phyloP scores from a whole-genome alignment of 2,797 vertebrate genomes.

The Gallinago stenura region DNA sequence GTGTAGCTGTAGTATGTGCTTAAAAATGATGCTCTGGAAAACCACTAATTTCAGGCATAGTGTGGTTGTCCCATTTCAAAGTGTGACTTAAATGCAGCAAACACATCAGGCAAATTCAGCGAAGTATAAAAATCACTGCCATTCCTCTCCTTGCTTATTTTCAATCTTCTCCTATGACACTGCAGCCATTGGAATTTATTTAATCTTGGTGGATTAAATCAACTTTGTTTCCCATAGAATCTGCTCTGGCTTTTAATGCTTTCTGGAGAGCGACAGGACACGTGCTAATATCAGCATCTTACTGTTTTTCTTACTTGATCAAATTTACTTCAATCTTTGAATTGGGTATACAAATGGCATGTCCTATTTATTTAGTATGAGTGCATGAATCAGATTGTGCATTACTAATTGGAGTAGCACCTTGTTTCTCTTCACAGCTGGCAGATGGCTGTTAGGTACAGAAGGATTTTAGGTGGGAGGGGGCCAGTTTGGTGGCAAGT shows the following conservation, averaged over 20 bases:
- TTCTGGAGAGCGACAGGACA: not conserved
- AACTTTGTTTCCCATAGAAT: not conserved
- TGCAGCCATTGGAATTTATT: not conserved
- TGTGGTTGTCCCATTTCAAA: not conserved
- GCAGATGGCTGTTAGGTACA: not conserved
- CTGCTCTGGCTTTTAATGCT: not conserved
- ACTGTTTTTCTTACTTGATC: not conserved
- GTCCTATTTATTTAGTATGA: not conserved
- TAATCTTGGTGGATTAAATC: not conserved
- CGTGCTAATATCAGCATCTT: not conserved
- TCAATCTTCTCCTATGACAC: not conserved
- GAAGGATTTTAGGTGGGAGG: not conserved
- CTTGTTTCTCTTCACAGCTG: slow-evolving; percentile 8
- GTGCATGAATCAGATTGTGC: not conserved
- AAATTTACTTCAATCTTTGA: not conserved
- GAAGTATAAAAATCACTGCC: not conserved
- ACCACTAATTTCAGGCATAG: not conserved
- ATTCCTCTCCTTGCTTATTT: not conserved
- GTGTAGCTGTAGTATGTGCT: not conserved
- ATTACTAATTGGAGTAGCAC: not conserved
- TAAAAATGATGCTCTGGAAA: not conserved
- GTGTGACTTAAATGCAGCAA: not conserved
- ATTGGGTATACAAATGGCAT: not conserved
- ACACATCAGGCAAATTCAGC: not conserved
- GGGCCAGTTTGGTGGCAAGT: not conserved